These are phyloP conservation scores for Rhabdomys dilectus DNA, from an alignment of 2,113 vertebrate species.

Conservation along the genomic window DNA sequence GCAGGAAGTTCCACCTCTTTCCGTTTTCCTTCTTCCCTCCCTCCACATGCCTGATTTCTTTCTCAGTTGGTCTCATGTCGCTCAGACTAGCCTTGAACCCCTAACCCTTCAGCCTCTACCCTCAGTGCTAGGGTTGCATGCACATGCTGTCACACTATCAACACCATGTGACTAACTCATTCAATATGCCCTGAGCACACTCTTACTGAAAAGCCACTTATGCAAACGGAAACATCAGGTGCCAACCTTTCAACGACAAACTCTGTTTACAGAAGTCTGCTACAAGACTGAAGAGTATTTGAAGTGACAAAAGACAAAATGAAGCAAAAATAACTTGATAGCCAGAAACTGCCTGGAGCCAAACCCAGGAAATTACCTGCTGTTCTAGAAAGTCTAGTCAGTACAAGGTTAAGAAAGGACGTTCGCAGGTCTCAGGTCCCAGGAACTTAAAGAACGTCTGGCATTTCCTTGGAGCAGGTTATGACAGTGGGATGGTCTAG, in stretches of 20 bases:
- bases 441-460: too few species aligned
- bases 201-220: background rate
- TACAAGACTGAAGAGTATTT: background rate
- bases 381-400: too few species aligned
- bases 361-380: too few species aligned
- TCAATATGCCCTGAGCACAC: background rate
- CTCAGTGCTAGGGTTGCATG: background rate
- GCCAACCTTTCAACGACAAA: background rate
- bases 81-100: background rate
- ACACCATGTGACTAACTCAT: background rate
- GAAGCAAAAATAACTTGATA: background rate
- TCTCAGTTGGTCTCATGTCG: background rate
- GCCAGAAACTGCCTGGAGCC: too few species aligned
- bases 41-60: background rate
- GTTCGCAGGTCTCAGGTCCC: too few species aligned
- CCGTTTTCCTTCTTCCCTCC: background rate
- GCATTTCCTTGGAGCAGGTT: too few species aligned
- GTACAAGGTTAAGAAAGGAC: too few species aligned
- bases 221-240: background rate
- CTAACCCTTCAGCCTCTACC: too few species aligned
- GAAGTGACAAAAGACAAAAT: background rate
- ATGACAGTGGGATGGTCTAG: too few species aligned
- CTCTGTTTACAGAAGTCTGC: background rate
- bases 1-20: background rate
- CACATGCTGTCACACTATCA: background rate